These are phyloP conservation scores for Caenorhabditis japonica DNA, from an alignment of 2,888 invertebrate genomes.

Conservation along the genomic window DNA sequence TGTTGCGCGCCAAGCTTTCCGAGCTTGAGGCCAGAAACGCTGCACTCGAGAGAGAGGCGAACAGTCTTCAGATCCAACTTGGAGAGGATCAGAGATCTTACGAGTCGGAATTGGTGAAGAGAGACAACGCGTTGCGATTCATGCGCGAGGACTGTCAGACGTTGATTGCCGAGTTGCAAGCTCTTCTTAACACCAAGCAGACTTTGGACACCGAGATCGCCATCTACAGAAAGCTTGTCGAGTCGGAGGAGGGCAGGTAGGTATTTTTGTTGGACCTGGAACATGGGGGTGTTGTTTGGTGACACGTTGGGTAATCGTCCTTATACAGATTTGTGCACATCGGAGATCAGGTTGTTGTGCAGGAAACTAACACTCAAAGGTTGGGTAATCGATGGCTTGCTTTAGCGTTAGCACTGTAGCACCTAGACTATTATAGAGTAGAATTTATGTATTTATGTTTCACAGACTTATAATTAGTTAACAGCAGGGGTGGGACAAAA, in stretches of 20 bases:
- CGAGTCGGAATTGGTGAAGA: conserved; percentile 75
- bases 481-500: too few relatives aligned
- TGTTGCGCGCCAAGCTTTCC: conserved; percentile 40
- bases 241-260: conserved; percentile 80
- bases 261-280: too few relatives aligned
- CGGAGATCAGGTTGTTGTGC: conserved; percentile 30
- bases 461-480: too few relatives aligned
- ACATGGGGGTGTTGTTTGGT: too few relatives aligned
- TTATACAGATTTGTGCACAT: conserved; percentile 38
- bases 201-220: conserved; percentile 80
- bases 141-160: conserved; percentile 77
- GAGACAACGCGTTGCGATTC: conserved; percentile 76
- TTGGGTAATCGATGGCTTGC: conserved; percentile 15
- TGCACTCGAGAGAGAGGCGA: conserved; percentile 51
- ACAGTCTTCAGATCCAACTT: conserved; percentile 78
- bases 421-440: neutral
- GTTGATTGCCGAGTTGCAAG: conserved; percentile 77
- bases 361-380: conserved; percentile 18
- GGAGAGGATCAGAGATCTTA: conserved; percentile 78
- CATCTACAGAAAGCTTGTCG: conserved; percentile 80
- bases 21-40: conserved; percentile 52
- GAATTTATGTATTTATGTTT: too few relatives aligned
- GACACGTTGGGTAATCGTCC: too few relatives aligned
- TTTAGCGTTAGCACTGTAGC: conserved; percentile 3
- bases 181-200: conserved; percentile 80